Evolutionary conservation across 2,797 vertebrate species (phyloP).

Genomic region (Oryzias sinensis): DNA sequence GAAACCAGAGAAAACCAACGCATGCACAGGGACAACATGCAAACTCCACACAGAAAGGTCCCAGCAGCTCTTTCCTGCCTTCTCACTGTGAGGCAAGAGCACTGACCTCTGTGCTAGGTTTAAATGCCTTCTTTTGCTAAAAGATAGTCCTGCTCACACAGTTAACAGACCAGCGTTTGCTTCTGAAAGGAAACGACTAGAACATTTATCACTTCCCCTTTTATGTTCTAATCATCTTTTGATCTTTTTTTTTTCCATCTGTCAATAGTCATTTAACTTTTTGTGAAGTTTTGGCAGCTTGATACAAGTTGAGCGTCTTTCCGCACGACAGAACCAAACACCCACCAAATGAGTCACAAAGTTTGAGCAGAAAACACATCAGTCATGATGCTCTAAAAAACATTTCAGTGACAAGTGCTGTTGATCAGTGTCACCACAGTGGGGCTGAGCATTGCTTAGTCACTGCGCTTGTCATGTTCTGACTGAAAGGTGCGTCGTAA

Average conservation of each 20-base stretch:
- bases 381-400: slow-evolving; percentile 48
- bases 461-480: slow-evolving; percentile 26
- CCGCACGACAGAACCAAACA: slow-evolving; percentile 39
- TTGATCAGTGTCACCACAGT: slow-evolving; percentile 36
- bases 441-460: slow-evolving; percentile 39
- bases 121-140: no score
- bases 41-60: no score
- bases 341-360: slow-evolving; percentile 51
- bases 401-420: slow-evolving; percentile 33
- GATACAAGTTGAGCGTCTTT: slow-evolving; percentile 19
- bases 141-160: no score
- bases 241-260: slow-evolving; percentile 17
- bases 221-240: no score
- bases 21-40: no score
- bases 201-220: no score
- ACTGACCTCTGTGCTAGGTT: no score
- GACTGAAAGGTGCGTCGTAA: slow-evolving; percentile 3
- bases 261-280: slow-evolving; percentile 9
- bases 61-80: no score
- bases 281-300: slow-evolving; percentile 6
- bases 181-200: no score
- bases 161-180: no score
- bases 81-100: no score
- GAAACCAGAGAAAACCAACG: no score
- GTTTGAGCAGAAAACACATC: slow-evolving; percentile 51